phyloP scores from a whole-genome alignment of 2,113 vertebrate genomes.

The Perca schrenkii region DNA sequence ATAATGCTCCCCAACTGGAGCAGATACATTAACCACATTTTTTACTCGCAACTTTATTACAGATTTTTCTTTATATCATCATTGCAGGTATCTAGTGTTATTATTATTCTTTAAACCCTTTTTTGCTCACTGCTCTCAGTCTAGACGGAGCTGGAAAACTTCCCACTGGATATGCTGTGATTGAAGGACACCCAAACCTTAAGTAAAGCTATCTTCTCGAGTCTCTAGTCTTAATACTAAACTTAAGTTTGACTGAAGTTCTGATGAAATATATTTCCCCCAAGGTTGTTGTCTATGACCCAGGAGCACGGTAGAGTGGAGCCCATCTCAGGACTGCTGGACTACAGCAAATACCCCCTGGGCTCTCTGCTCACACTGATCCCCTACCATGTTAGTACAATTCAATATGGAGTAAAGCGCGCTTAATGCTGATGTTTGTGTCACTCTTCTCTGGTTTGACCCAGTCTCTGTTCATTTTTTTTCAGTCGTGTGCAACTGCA shows the following conservation, averaged over 20 bases:
- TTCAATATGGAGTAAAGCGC: not conserved
- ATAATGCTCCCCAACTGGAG: not conserved
- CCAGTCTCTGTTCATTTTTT: not conserved
- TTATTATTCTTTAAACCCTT: not conserved
- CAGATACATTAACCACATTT: not conserved
- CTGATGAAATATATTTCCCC: slow-evolving; percentile 20
- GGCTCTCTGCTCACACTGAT: slow-evolving; percentile 84
- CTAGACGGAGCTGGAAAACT: slow-evolving; percentile 82
- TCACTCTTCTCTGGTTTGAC: not conserved
- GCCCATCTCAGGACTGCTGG: slow-evolving; percentile 80
- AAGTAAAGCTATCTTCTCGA: slow-evolving; percentile 71
- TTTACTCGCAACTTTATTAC: not conserved
- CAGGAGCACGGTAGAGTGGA: slow-evolving; percentile 90
- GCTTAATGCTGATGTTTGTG: not conserved
- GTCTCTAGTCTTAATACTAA: not conserved
- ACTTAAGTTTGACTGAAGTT: not conserved
- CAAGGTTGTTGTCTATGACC: slow-evolving; percentile 87
- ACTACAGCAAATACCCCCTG: slow-evolving; percentile 85
- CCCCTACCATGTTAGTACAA: slow-evolving; percentile 87
- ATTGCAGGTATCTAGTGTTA: not conserved
- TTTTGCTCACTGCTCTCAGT: slow-evolving; percentile 66
- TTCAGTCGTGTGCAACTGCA: slow-evolving; percentile 88
- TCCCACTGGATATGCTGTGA: slow-evolving; percentile 83
- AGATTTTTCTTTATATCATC: not conserved
- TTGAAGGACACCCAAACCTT: slow-evolving; percentile 87